Conservation (phyloP, 2,888 invertebrate species). For the Cryptocephalus primarius region DNA sequence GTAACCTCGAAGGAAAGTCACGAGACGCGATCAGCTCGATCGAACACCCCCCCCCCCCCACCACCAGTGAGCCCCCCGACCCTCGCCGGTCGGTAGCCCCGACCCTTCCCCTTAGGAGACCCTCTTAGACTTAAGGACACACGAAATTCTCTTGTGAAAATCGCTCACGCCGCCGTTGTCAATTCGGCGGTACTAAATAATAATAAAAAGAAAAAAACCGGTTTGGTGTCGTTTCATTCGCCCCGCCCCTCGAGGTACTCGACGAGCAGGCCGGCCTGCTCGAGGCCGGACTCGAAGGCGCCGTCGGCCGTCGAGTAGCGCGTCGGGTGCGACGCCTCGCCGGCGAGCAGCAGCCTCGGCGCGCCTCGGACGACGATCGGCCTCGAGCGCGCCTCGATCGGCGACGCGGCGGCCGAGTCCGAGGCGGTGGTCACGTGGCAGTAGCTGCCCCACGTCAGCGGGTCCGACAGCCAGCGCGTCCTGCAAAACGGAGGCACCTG, state of each 20-base stretch:
- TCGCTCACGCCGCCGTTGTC: too few relatives aligned
- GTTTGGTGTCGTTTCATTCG: too few relatives aligned
- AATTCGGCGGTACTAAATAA: too few relatives aligned
- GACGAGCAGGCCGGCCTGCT: slow-evolving; percentile 34
- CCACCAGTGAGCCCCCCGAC: too few relatives aligned
- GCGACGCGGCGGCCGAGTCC: slow-evolving; percentile 34
- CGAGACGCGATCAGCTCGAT: too few relatives aligned
- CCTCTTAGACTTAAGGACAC: too few relatives aligned
- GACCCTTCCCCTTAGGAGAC: too few relatives aligned
- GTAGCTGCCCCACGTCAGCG: slow-evolving; percentile 47
- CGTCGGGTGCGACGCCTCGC: slow-evolving; percentile 45
- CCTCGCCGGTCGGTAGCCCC: too few relatives aligned
- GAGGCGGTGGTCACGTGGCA: slow-evolving; percentile 44
- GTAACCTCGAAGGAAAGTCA: too few relatives aligned
- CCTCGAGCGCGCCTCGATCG: slow-evolving; percentile 34
- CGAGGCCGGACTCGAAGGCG: slow-evolving; percentile 48
- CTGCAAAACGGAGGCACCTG: slow-evolving; percentile 22
- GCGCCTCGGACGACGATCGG: slow-evolving; percentile 34
- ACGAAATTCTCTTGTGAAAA: too few relatives aligned
- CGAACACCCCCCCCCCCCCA: too few relatives aligned
- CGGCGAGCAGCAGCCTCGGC: slow-evolving; percentile 49
- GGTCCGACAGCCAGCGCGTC: slow-evolving; percentile 46
- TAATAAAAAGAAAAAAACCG: too few relatives aligned
- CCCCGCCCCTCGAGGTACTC: background rate
- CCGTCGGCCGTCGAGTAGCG: slow-evolving; percentile 59